Conservation (phyloP, 1,140 invertebrate genomes). For the Lordiphosa clarofinis region DNA sequence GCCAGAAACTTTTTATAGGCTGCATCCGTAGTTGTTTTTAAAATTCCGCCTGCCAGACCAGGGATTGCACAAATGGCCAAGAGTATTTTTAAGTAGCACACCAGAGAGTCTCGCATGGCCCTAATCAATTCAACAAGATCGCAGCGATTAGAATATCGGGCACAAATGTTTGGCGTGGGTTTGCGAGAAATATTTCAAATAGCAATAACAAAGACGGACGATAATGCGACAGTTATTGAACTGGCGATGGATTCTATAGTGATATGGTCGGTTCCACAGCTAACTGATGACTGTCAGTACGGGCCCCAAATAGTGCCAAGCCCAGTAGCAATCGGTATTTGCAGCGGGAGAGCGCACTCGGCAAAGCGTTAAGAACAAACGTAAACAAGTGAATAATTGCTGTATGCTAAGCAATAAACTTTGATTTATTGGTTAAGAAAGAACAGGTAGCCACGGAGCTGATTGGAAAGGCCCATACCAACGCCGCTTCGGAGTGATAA, state of each 20-base stretch:
- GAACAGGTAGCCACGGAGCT: slow-evolving; percentile 8
- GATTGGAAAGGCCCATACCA: slow-evolving; percentile 19
- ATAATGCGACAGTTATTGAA: slow-evolving; percentile 29
- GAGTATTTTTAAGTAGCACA: slow-evolving; percentile 59
- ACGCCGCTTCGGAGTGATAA: slow-evolving; percentile 38
- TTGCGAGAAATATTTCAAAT: slow-evolving; percentile 27
- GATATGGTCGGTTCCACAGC: slow-evolving; percentile 46
- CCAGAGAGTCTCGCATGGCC: slow-evolving; percentile 49
- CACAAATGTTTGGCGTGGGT: slow-evolving; percentile 29
- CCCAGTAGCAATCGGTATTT: slow-evolving; percentile 19
- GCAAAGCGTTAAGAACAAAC: slow-evolving; percentile 19
- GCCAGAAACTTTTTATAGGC: slow-evolving; percentile 53
- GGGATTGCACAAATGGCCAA: slow-evolving; percentile 33
- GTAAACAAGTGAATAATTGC: slow-evolving; percentile 56
- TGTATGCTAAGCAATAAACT: slow-evolving; percentile 50
- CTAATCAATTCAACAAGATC: slow-evolving; percentile 44
- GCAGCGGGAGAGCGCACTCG: slow-evolving; percentile 12
- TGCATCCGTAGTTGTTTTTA: slow-evolving; percentile 32
- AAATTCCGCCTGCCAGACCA: slow-evolving; percentile 20
- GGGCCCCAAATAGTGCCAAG: slow-evolving; percentile 13
- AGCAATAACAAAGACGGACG: slow-evolving; percentile 47
- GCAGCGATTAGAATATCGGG: slow-evolving; percentile 51
- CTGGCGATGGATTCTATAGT: slow-evolving; percentile 9
- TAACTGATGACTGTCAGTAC: slow-evolving; percentile 48
- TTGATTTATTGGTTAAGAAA: slow-evolving; percentile 57